Evolutionary conservation across 2,113 vertebrate species (phyloP).

Genomic region (Forbesichthys agassizii): DNA sequence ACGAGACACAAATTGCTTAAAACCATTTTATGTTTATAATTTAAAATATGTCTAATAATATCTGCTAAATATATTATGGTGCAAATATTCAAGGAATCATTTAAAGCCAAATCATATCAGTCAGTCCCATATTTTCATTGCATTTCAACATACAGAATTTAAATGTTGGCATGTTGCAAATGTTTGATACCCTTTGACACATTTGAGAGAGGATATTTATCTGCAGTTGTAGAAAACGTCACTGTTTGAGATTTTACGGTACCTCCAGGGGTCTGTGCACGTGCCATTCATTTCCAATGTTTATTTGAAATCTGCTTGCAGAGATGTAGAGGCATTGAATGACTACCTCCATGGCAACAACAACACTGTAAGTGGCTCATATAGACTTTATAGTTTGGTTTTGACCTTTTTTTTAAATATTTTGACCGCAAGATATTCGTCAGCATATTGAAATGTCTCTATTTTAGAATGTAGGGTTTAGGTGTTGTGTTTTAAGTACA

Average conservation of each 20-base stretch:
- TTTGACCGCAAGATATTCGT: background rate
- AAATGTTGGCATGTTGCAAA: background rate
- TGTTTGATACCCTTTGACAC: background rate
- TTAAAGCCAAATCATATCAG: too few relatives aligned
- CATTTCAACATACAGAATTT: background rate
- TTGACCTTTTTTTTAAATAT: too few relatives aligned
- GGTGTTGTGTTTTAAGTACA: constrained; percentile 39
- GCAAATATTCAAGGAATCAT: too few relatives aligned
- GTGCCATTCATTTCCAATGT: background rate
- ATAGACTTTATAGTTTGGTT: background rate
- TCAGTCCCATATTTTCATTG: too few relatives aligned
- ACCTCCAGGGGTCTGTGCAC: background rate
- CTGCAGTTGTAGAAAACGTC: background rate
- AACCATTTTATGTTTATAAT: too few relatives aligned
- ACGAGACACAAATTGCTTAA: background rate
- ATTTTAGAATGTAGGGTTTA: background rate
- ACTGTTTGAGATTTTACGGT: background rate
- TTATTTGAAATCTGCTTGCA: constrained; percentile 55
- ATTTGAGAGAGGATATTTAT: background rate
- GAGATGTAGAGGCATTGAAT: constrained; percentile 95
- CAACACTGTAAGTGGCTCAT: constrained; percentile 89
- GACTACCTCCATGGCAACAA: constrained; percentile 96
- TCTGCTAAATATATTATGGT: too few relatives aligned
- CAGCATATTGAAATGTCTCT: background rate
- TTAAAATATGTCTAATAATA: too few relatives aligned